Evolutionary conservation across 1,140 invertebrate species (phyloP).

Genomic region (Periplaneta americana): DNA sequence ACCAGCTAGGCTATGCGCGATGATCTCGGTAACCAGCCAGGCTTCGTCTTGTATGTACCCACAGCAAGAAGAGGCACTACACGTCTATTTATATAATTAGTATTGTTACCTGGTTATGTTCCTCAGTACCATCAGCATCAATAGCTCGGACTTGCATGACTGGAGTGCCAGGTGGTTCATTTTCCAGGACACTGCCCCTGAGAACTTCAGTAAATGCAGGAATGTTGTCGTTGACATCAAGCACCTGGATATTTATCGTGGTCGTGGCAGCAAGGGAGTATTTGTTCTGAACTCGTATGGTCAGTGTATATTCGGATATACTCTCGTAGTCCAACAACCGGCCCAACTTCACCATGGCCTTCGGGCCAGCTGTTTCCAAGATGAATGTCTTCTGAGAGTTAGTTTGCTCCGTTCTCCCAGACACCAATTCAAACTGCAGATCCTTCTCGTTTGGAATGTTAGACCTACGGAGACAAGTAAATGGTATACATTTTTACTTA

Average conservation of each 20-base stretch:
- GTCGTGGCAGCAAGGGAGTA: constrained; percentile 71
- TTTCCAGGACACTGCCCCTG: constrained; percentile 74
- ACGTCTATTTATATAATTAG: no score
- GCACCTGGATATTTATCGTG: constrained; percentile 65
- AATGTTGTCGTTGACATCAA: constrained; percentile 85
- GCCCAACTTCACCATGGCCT: constrained; percentile 57
- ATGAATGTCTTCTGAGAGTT: constrained; percentile 73
- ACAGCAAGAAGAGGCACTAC: no score
- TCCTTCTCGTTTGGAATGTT: constrained; percentile 65
- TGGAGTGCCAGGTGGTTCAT: constrained; percentile 68
- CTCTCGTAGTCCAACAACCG: constrained; percentile 76
- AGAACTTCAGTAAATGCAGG: constrained; percentile 74
- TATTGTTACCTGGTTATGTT: constrained; percentile 74
- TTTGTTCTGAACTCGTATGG: constrained; percentile 76
- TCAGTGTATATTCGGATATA: constrained; percentile 73
- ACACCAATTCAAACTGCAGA: constrained; percentile 71
- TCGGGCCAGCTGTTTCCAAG: constrained; percentile 59
- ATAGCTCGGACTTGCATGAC: constrained; percentile 83
- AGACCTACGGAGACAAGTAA: constrained; percentile 58
- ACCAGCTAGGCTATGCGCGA: no score
- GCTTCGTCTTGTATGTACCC: no score
- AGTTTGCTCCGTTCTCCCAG: constrained; percentile 74
- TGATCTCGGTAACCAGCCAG: no score
- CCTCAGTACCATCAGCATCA: constrained; percentile 77
- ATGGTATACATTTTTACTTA: no score